These are phyloP conservation scores for Opisthograptis luteolata DNA, from an alignment of 2,888 invertebrate species.

Conservation along the genomic window DNA sequence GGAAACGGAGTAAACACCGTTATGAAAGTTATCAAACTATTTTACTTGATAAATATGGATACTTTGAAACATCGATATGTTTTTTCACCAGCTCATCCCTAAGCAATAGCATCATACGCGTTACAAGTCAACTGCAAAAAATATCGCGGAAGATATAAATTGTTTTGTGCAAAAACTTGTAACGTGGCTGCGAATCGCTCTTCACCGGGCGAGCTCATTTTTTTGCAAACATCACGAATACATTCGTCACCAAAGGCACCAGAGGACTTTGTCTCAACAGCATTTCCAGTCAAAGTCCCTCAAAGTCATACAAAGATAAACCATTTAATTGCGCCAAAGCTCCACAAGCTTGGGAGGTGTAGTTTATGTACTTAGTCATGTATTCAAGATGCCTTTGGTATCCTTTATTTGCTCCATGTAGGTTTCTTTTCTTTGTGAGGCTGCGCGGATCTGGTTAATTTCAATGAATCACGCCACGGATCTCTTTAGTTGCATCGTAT, in stretches of 20 bases:
- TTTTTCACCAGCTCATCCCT: too few species aligned
- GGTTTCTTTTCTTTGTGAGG: constrained; percentile 18
- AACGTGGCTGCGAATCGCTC: constrained; percentile 36
- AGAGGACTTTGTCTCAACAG: not conserved
- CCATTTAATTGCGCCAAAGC: not conserved
- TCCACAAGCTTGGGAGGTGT: not conserved
- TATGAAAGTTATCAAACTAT: too few species aligned
- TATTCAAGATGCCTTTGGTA: too few species aligned
- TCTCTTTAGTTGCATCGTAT: constrained; percentile 3
- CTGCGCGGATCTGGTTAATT: constrained; percentile 12
- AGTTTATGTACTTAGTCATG: too few species aligned
- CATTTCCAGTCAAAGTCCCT: not conserved
- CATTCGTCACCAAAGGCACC: not conserved
- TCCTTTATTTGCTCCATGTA: constrained; percentile 14
- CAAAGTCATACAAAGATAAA: not conserved
- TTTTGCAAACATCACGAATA: constrained; percentile 7
- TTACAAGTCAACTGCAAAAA: constrained; percentile 28
- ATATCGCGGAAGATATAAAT: constrained; percentile 27
- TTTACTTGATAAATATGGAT: too few species aligned
- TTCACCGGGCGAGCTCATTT: constrained; percentile 34
- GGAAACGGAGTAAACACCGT: too few species aligned
- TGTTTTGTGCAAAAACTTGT: constrained; percentile 47
- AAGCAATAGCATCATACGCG: constrained; percentile 12
- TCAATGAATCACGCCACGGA: constrained; percentile 19
- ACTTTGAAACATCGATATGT: too few species aligned